These are phyloP conservation scores for Drosophila limbata DNA, from an alignment of 2,888 invertebrate species.

Conservation along the genomic window DNA sequence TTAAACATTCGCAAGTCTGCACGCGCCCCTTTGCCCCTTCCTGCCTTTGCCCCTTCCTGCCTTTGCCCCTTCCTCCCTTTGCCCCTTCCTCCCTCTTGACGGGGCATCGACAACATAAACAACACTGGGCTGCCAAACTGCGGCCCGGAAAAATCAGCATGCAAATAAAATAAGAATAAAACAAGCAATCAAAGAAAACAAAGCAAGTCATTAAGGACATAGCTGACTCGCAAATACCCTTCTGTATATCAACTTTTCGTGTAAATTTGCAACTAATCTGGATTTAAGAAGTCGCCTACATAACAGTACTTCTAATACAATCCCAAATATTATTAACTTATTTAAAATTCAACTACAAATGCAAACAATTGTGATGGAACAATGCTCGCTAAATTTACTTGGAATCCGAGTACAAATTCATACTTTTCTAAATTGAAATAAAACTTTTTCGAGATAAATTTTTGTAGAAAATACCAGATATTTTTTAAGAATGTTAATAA, in stretches of 20 bases:
- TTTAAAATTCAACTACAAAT: neutral
- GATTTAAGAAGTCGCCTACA: neutral
- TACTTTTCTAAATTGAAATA: too few relatives aligned
- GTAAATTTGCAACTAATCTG: neutral
- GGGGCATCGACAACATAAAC: constrained; percentile 63
- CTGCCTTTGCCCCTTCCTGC: too few relatives aligned
- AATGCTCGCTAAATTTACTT: too few relatives aligned
- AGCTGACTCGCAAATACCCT: constrained; percentile 33
- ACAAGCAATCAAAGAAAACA: constrained; percentile 42
- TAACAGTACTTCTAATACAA: neutral
- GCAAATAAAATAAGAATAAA: constrained; percentile 74
- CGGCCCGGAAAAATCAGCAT: constrained; percentile 71
- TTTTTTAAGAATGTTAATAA: too few relatives aligned
- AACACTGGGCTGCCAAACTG: constrained; percentile 67
- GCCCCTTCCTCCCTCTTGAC: constrained; percentile 11
- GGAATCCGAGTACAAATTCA: too few relatives aligned
- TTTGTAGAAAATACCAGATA: too few relatives aligned
- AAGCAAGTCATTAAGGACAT: constrained; percentile 33
- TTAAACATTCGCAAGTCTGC: constrained; percentile 75
- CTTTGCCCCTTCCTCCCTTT: constrained; percentile 13
- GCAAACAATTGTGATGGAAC: neutral
- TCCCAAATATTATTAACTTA: neutral
- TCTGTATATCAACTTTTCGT: too few relatives aligned
- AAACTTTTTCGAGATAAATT: too few relatives aligned
- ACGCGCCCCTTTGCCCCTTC: constrained; percentile 40